Evolutionary conservation across 2,113 vertebrate genomes (phyloP), one percentile per base, ranked within the genome.

Genomic region (Apus apus): DNA sequence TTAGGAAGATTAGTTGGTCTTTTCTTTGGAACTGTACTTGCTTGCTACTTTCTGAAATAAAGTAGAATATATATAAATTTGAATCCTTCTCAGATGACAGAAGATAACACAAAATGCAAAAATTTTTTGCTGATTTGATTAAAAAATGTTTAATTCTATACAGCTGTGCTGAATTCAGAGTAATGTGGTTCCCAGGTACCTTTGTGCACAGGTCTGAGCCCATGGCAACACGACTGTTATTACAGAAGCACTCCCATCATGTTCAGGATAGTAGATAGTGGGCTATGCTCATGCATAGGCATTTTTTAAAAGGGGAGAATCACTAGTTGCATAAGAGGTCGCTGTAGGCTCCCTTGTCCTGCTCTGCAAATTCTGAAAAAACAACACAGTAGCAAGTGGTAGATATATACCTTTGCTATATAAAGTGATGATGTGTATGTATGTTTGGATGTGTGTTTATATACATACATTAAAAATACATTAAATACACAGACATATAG

Each of bases 11-110:
- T 76, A 94, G 95, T 85, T 91, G 70, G 65, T 48, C 57, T 93
- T 84, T 88, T 85, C 93, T 95, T 92, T 95, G 29, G 68, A 94
- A 72, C 50, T 22, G 74, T 82, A 57, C 56, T 88, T 62, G 40
- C 89, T 90, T 90, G 79, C 80, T 92, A 87, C 65, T 95, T 94
- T 92, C 89, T 85, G 65, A 94, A 95, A 90, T 87, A 72, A 92
- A 88, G n/a, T 90, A 75, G 57, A 75, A 74, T 84, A 43, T 43
- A 72, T 32, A 57, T 91, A 90, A 92, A 73, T 56, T 6, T 48
- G 43, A 92, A 84, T 67, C 29, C 57, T 65, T 89, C 43, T 68
- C 38, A 72, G 67, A 32, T 3, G 5, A 50, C 65, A 85, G 86
- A 94, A 86, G 51, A 84, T 73, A 90, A 72, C n/a, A 76, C 40